Base-by-base conservation (phyloP, 2,797 vertebrate genomes). In the Pangasius macronema region DNA sequence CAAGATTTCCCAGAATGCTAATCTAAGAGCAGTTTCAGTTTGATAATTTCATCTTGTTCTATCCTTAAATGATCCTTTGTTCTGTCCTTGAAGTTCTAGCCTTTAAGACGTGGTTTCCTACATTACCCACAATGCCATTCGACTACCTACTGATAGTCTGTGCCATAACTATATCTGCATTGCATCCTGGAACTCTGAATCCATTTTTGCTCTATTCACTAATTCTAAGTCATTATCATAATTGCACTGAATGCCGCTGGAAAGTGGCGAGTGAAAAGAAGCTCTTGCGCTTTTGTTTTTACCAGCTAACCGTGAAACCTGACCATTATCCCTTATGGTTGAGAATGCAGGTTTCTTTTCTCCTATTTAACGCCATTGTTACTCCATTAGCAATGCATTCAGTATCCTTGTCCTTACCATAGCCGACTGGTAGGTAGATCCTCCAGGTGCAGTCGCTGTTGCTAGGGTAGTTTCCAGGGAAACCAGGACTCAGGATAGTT, bases 401-500 rank as follows among this genome's bases (percentile, higher is more conserved):
- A 68, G 77, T 63, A 57, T 63, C 49, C 36, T n/a, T 81, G 51
- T 85, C 61, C 98, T 97, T 90, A 99, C 99, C 99, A 42, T 97
- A 99, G 87, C 99, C 98, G 90, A 99, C 97, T 0, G 98, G 97
- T 92, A 99, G 95, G 85, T 96, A 95, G 88, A 99, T 97, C 94
- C 96, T 98, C 99, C 99, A 99, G 0, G 97, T 97, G 93, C 99
- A 99, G 94, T 99, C 99, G 90, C 97, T 95, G 95, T 99, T 99
- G 95, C 99, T 99, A 84, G 99, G 99, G 87, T 99, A 99, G 94
- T 99, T 99, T 86, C 99, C 99, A 85, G 97, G 99, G 95, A 99
- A 99, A 86, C 99, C 99, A 0, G 99, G 99, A 91, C 98, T 99
- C 92, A 99, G 96, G 91, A 99, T 98, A 90, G 99, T 98, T 76